These are phyloP conservation scores for Eupithecia insigniata DNA, from an alignment of 2,888 invertebrate genomes.

Conservation along the genomic window DNA sequence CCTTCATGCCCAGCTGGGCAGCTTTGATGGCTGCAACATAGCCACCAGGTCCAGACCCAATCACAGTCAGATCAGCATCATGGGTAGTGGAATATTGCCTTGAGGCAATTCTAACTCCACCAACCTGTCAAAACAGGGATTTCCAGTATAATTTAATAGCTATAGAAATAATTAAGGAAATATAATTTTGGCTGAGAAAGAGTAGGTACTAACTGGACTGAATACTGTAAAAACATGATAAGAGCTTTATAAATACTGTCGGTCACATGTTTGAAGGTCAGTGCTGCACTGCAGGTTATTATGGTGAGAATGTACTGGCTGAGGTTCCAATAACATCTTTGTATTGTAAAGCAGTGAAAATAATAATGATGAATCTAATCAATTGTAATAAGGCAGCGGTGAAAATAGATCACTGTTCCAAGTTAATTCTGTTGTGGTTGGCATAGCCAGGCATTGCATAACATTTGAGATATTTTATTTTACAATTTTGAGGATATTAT, in stretches of 20 bases:
- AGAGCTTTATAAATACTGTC: conserved; percentile 51
- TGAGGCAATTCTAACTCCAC: conserved; percentile 63
- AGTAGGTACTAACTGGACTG: not conserved
- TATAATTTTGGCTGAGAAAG: not conserved
- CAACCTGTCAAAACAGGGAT: conserved; percentile 57
- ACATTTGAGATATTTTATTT: conserved; percentile 57
- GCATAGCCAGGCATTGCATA: conserved; percentile 65
- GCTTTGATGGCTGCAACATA: conserved; percentile 99
- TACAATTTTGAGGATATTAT: conserved; percentile 14
- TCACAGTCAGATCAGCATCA: conserved; percentile 97
- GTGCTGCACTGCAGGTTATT: conserved; percentile 39
- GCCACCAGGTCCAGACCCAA: conserved; percentile 99
- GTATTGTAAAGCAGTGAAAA: not conserved
- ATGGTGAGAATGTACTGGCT: not conserved
- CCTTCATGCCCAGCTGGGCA: conserved; percentile 98
- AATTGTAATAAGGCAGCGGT: not conserved
- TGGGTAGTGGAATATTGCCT: conserved; percentile 88
- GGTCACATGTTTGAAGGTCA: conserved; percentile 80
- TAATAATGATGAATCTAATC: not conserved
- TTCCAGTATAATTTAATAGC: not conserved
- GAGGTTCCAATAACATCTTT: not conserved
- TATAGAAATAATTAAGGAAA: not conserved
- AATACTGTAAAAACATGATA: conserved; percentile 40
- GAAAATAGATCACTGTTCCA: not conserved
- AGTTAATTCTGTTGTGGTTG: not conserved